A percentile compares a stretch with the other conserved stretches of the same genome.
These are phyloP conservation scores for Platerodrilus igneus DNA, from an alignment of 2,888 invertebrate species.

Conservation along the genomic window DNA sequence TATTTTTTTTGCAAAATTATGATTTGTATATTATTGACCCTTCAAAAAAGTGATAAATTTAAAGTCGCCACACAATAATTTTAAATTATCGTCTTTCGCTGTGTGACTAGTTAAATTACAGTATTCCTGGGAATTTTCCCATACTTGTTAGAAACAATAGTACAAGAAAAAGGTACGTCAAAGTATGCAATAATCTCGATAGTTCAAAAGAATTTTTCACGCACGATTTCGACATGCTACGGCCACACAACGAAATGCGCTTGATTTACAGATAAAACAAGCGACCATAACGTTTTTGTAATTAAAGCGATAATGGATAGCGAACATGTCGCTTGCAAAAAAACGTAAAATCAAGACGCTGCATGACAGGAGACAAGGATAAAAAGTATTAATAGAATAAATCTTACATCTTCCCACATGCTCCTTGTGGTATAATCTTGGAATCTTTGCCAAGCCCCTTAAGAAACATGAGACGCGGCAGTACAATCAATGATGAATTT, in stretches of 20 bases:
- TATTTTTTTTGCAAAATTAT: too few species aligned
- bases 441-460: constrained; percentile 28
- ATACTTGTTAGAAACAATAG: too few species aligned
- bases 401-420: constrained; percentile 28
- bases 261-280: constrained; percentile 5
- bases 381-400: constrained; percentile 27
- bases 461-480: neutral
- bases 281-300: too few species aligned
- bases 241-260: constrained; percentile 1
- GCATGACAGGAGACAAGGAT: constrained; percentile 10
- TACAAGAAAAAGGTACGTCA: too few species aligned
- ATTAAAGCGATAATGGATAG: neutral
- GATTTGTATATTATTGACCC: too few species aligned
- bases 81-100: too few species aligned
- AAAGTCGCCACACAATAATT: too few species aligned
- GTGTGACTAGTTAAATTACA: too few species aligned
- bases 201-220: constrained; percentile 16
- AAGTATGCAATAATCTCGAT: too few species aligned
- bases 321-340: neutral
- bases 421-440: constrained; percentile 23
- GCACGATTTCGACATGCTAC: constrained; percentile 14
- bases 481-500: too few species aligned
- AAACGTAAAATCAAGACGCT: neutral
- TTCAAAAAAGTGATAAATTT: too few species aligned
- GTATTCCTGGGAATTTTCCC: too few species aligned